These are phyloP conservation scores for Pogonomyrmex californicus DNA, from an alignment of 1,140 invertebrate genomes.

Conservation along the genomic window DNA sequence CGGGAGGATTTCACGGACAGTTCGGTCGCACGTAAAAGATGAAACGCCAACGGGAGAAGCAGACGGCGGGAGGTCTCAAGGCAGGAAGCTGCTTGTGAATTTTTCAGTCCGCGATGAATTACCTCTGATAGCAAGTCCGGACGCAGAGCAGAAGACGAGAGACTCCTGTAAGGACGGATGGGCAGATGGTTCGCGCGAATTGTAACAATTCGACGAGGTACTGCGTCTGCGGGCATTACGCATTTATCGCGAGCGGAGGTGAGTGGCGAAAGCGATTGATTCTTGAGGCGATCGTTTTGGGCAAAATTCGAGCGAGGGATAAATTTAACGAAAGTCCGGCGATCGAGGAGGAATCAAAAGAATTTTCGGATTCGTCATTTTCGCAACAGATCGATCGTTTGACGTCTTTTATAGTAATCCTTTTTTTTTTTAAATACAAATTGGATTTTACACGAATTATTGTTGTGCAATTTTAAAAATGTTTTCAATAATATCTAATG, in stretches of 20 bases:
- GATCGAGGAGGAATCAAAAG: background rate
- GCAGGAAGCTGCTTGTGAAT: conserved; percentile 68
- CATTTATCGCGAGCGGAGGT: conserved; percentile 47
- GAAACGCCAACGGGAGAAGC: conserved; percentile 53
- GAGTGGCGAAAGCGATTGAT: background rate
- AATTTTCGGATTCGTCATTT: background rate
- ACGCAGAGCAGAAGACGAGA: background rate
- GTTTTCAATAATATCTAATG: background rate
- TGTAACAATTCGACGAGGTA: conserved; percentile 59
- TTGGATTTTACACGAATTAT: background rate
- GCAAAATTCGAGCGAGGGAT: background rate
- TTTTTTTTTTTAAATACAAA: background rate
- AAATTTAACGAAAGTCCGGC: background rate
- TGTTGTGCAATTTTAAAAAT: background rate
- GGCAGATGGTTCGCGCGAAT: conserved; percentile 15
- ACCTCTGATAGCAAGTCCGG: conserved; percentile 49
- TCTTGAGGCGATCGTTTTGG: background rate
- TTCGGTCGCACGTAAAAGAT: conserved; percentile 69
- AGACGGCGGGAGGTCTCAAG: conserved; percentile 29
- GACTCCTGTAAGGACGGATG: background rate
- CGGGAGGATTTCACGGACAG: conserved; percentile 63
- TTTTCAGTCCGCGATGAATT: conserved; percentile 72
- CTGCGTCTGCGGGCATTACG: background rate
- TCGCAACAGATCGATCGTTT: background rate
- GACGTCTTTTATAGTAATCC: background rate